Evolutionary conservation across 92 coral and sea anemone genomes (phyloP), one percentile per base, ranked within the genome.

Genomic region (Zoanthus solanderi): DNA sequence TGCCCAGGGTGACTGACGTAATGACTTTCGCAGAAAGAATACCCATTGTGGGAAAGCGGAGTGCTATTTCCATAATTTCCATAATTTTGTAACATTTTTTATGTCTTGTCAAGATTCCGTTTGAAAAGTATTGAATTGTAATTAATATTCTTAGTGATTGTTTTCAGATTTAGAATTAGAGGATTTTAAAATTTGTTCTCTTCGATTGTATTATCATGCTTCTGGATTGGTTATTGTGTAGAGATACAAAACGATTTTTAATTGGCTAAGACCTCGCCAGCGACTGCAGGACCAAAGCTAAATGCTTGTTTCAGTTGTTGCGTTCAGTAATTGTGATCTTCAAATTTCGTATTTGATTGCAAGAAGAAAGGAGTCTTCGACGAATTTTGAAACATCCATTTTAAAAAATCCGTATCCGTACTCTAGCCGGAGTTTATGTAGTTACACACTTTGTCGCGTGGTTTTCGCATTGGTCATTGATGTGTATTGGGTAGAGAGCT

Each of bases 401-500:
- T 29, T 66, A 0, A 44, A 4, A 1, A 46, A 11, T 68, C 23
- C 17, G n/a, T 16, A 37, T 17, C 29, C 15, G 58, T 17, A 65
- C 16, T 46, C 13, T 18, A 31, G 14, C 30, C 47, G 17, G 75
- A 29, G 42, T 46, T 65, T 23, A 68, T 61, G 4, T 4, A 47
- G 61, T 75, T 9, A n/a, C 18, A 4, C 12, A 9, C 4, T 28
- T 66, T 52, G 63, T 81, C 74, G 85, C 85, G 85, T 81, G 85
- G 85, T 63, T 81, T 11, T 81, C 44, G 46, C 7, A 79, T 31
- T 14, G 75, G 66, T 34, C 76, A 10, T 32, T 66, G 85, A 81
- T 81, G 85, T 81, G 85, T 81, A 74, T 63, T 79, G 58, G 56
- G 9, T 32, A 80, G 75, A 32, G 16, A 77, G 82, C 68, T 77